These are phyloP conservation scores for Hyperoplus lanceolatus DNA, from an alignment of 2,797 vertebrate species.

Conservation along the genomic window DNA sequence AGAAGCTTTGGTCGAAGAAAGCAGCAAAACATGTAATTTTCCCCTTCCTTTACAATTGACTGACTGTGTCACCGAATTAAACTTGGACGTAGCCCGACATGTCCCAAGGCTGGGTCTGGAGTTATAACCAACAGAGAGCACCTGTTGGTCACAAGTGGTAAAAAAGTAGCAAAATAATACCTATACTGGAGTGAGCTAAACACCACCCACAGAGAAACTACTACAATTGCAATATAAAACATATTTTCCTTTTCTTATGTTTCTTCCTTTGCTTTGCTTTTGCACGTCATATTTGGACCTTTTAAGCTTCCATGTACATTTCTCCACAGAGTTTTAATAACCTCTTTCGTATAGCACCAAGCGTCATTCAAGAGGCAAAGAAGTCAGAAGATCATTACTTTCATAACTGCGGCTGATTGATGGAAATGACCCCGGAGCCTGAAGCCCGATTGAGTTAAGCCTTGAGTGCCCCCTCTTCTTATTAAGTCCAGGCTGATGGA, in stretches of 20 bases:
- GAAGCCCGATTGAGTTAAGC: conserved; percentile 29
- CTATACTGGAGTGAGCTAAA: not conserved
- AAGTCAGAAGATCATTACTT: conserved; percentile 54
- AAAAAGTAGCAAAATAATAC: not conserved
- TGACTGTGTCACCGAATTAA: not conserved
- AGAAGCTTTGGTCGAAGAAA: not conserved
- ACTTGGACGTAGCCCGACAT: not conserved
- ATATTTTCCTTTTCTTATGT: not conserved
- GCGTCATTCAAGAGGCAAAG: conserved; percentile 42
- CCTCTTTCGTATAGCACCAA: not conserved
- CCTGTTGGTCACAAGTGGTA: not conserved
- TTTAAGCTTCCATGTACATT: not conserved
- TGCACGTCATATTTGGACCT: not conserved
- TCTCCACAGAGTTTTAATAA: not conserved
- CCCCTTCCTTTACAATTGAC: not conserved
- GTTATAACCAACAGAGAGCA: not conserved
- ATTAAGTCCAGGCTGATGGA: conserved; percentile 64
- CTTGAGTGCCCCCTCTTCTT: conserved; percentile 39
- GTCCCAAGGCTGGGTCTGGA: not conserved
- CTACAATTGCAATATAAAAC: too few species aligned
- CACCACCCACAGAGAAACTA: not conserved
- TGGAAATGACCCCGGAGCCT: conserved; percentile 58
- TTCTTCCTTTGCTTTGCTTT: not conserved
- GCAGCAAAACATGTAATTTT: not conserved
- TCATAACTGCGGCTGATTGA: conserved; percentile 57